Percentiles rank a stretch among this genome's conserved stretches.
These are phyloP conservation scores for Myiozetetes cayanensis DNA, from an alignment of 2,113 vertebrate species.

Conservation along the genomic window DNA sequence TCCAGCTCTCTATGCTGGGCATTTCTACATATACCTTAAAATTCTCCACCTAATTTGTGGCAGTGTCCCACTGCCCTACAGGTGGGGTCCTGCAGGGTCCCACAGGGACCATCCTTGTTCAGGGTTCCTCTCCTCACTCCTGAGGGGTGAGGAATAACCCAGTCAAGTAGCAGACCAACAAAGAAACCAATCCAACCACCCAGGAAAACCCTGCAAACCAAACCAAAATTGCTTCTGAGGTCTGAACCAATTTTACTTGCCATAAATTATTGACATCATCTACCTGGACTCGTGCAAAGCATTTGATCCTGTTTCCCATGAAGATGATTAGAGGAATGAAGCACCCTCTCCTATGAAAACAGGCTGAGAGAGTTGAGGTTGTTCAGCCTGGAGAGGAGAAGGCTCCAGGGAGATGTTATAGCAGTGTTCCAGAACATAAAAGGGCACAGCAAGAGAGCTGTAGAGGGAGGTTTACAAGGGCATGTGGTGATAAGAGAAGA, in stretches of 20 bases:
- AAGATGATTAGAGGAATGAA: background rate
- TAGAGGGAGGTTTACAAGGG: background rate
- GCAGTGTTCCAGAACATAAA: background rate
- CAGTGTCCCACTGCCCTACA: background rate
- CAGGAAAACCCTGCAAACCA: background rate
- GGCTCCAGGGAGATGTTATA: background rate
- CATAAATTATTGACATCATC: background rate
- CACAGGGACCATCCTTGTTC: background rate
- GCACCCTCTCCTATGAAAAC: background rate
- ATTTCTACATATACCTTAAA: background rate
- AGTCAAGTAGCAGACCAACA: background rate
- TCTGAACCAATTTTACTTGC: background rate
- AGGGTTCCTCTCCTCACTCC: background rate
- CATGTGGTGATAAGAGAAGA: background rate
- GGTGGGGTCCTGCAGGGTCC: too few species aligned
- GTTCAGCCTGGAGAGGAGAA: background rate
- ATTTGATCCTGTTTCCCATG: rapidly evolving
- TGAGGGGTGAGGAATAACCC: background rate
- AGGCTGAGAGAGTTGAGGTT: background rate
- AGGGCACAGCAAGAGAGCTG: background rate
- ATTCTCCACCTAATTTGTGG: background rate
- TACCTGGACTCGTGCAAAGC: background rate
- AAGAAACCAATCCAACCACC: background rate
- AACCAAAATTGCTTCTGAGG: background rate
- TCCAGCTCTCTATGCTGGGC: background rate